A percentile compares a stretch with the other conserved stretches of the same genome.
Conservation (phyloP, 2,888 invertebrate species). For the Lissocephala sabroskyi region DNA sequence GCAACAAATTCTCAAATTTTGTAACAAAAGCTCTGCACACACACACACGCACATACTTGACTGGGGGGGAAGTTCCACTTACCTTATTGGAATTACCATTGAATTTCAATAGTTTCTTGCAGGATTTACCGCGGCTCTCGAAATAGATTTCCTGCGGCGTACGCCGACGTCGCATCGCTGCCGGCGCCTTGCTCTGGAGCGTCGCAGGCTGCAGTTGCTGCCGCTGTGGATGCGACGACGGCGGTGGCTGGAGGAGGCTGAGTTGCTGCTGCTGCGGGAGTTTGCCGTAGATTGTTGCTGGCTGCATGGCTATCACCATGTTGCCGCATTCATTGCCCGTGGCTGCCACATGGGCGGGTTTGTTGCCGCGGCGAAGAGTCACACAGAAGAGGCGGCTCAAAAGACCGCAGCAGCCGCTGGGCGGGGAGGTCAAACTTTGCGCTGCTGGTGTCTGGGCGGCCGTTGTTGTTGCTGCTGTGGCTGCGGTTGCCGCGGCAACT, state of each 20-base stretch:
- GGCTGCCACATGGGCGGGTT: conserved; percentile 56
- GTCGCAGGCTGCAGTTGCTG: conserved; percentile 13
- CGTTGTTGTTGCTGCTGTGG: conserved; percentile 34
- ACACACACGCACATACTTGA: neutral
- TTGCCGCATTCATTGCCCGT: conserved; percentile 44
- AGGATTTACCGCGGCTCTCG: conserved; percentile 87
- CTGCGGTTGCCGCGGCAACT: conserved; percentile 31
- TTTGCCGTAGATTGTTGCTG: conserved; percentile 20
- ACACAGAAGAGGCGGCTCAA: conserved; percentile 58
- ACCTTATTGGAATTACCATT: conserved; percentile 89
- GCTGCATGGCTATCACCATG: conserved; percentile 26
- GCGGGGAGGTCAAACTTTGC: conserved; percentile 8
- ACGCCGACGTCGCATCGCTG: conserved; percentile 56
- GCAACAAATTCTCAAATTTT: conserved; percentile 35
- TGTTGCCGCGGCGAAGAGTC: conserved; percentile 46
- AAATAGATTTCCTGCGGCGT: conserved; percentile 79
- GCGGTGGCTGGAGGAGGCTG: conserved; percentile 8
- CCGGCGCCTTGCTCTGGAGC: conserved; percentile 11
- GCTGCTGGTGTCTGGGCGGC: conserved; percentile 28
- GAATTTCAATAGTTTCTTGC: conserved; percentile 85
- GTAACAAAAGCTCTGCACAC: conserved; percentile 26
- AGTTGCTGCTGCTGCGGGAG: conserved; percentile 17
- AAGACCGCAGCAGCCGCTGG: conserved; percentile 61
- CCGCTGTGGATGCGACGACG: conserved; percentile 8
- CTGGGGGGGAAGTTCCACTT: conserved; percentile 47